Base-by-base conservation (phyloP, 2,113 vertebrate genomes). In the Myotis lucifugus region DNA sequence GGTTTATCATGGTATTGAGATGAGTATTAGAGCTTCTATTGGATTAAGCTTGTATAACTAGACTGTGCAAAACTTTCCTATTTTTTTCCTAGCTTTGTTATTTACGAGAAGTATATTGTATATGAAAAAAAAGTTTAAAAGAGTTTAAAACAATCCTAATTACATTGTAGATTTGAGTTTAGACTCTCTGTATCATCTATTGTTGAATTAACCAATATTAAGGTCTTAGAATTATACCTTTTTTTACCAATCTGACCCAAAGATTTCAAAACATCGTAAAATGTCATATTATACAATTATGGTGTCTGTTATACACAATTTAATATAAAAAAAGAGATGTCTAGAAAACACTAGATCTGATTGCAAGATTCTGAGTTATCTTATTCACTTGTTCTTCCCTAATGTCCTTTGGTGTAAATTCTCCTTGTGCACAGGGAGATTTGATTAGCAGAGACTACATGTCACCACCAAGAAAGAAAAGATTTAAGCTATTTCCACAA, bases 1-100 rank as follows among this genome's bases (percentile, higher is more conserved):
- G 94, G 92, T 97, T 98, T 98, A 97, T 97, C 92, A 90, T 37
- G 72, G 91, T 96, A 95, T 94, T 95, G 96, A 94, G 87, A 95
- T 97, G 85, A 97, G 97, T 96, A 97, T 98, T 98, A 97, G 94
- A 82, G 95, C 92, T 87, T 97, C 82, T 72, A 73, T 97, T 97
- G 97, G 94, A 97, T 98, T 98, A 97, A 96, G 92, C 96, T 98
- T 96, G 92, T 93, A 89, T 97, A 97, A 97, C 72, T 82, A 95
- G 96, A 96, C 96, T 83, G 94, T 11, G 29, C 93, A 97, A 97
- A 97, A 83, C 81, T 97, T 96, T 91, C 64, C 84, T 96, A 97
- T 95, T 97, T 98, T 97, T 92, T 72, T 74, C 46, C 94, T 96
- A 94, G 79, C 97, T 97, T 97, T 98, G 90, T 50, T 96, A 88